Base-by-base conservation (phyloP, 2,113 vertebrate genomes). In the Corvus cornix region DNA sequence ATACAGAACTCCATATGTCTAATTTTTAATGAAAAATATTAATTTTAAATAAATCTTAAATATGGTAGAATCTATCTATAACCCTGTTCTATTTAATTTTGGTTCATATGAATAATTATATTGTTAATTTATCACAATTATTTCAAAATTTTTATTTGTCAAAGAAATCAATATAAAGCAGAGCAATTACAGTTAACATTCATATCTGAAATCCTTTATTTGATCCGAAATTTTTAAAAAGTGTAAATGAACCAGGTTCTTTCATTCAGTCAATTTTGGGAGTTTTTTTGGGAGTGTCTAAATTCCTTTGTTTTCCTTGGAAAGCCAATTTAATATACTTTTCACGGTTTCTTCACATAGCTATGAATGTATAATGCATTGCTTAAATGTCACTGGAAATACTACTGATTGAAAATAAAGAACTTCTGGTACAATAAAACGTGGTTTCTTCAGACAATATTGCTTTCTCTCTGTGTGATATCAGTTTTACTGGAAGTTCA, bases 271-370 rank as follows among this genome's bases (percentile, higher is more conserved):
- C 33, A 37, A 2, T 83, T 83, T 90, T 64, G 27, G 11, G 31
- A 85, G 16, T 44, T 79, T 44, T 35, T 35, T 35, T 35, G 35
- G 35, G 35, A 72, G 17, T 13, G 56, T 33, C 39, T 93, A 51
- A 76, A 63, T 63, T 41, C 41, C 30, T 72, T 76, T 59, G 30
- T 44, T 58, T 82, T 67, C 24, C 60, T 48, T 76, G 21, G 37
- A 92, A 92, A 88, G 4, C 21, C 37, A 73, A n/a, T 24, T 95
- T 83, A 58, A 62, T 69, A 83, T 49, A 9, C n/a, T 73, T 69
- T 5, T 0, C 11, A 26, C 28, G 6, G 10, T 30, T 93, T 28
- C 21, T 80, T 90, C 0, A 0, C 35, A 23, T n/a, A 80, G 15
- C 16, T 73, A 6, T 66, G 72, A 83, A 69, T 77, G 31, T 56